Conservation (phyloP, 2,888 invertebrate genomes). For the Cryptus armator region DNA sequence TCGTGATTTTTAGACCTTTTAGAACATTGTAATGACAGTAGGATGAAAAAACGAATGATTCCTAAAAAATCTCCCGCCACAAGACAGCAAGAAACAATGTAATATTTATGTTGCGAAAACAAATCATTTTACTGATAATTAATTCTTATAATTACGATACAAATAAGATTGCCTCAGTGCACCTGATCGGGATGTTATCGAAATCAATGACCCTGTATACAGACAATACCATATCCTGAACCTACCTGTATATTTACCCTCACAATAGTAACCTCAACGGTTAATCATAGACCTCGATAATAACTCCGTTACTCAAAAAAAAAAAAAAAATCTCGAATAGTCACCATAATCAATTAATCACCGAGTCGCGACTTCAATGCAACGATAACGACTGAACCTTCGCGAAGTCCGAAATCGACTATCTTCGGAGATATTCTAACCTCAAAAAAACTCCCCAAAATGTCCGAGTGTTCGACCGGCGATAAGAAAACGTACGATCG, state of each 20-base stretch:
- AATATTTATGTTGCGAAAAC: not conserved
- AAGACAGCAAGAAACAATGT: not conserved
- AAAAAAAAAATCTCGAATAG: not conserved
- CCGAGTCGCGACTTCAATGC: not conserved
- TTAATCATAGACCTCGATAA: not conserved
- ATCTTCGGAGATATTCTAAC: conserved; percentile 1
- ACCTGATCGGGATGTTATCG: not conserved
- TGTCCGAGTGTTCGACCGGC: conserved; percentile 27
- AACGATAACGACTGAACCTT: conserved; percentile 15
- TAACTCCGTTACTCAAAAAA: not conserved
- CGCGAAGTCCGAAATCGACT: conserved; percentile 14
- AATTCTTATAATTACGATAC: not conserved
- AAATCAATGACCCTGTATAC: conserved; percentile 3
- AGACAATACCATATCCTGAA: conserved; percentile 7
- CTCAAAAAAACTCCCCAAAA: conserved; percentile 12
- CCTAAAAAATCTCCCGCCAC: too few species aligned
- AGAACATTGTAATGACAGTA: too few species aligned
- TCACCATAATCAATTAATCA: conserved; percentile 4
- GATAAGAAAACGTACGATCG: not conserved
- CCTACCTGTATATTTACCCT: conserved; percentile 33
- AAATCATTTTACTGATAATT: not conserved
- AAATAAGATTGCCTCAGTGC: not conserved
- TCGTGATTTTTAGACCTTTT: too few species aligned
- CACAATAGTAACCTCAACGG: conserved; percentile 18
- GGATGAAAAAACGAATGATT: too few species aligned